phyloP scores from a whole-genome alignment of 2,797 vertebrate species.

The Mormyrops attenuatus region DNA sequence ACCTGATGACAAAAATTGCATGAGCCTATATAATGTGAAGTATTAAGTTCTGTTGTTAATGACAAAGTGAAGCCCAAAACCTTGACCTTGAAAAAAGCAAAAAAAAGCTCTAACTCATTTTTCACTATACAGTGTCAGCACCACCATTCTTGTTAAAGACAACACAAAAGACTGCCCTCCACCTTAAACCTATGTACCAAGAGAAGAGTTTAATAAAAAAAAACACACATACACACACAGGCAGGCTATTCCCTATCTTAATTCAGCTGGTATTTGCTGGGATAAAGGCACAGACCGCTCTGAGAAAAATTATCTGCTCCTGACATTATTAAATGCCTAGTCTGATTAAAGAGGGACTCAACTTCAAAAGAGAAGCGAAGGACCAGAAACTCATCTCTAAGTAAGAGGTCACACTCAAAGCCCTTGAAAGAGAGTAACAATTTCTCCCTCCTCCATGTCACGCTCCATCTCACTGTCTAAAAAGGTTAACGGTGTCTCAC shows the following conservation, averaged over 20 bases:
- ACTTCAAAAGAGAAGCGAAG: background rate
- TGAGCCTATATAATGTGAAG: background rate
- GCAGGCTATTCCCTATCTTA: background rate
- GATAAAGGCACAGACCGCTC: background rate
- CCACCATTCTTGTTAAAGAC: background rate
- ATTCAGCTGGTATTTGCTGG: constrained; percentile 3
- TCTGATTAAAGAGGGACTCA: constrained; percentile 1
- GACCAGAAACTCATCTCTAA: background rate
- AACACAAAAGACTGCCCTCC: background rate
- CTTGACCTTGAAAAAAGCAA: background rate
- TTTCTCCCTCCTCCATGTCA: background rate
- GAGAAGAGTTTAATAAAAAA: background rate
- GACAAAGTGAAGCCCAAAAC: background rate
- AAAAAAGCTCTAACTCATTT: background rate
- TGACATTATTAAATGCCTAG: background rate
- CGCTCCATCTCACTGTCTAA: background rate
- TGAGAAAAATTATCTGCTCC: background rate
- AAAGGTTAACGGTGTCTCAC: background rate
- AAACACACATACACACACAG: background rate
- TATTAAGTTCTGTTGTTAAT: background rate
- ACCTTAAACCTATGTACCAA: background rate
- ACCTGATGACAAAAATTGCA: background rate
- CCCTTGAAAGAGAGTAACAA: background rate
- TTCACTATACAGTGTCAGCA: background rate
- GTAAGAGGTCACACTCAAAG: constrained; percentile 11